Evolutionary conservation across 2,888 invertebrate genomes (phyloP).

Genomic region (Brassicogethes aeneus): DNA sequence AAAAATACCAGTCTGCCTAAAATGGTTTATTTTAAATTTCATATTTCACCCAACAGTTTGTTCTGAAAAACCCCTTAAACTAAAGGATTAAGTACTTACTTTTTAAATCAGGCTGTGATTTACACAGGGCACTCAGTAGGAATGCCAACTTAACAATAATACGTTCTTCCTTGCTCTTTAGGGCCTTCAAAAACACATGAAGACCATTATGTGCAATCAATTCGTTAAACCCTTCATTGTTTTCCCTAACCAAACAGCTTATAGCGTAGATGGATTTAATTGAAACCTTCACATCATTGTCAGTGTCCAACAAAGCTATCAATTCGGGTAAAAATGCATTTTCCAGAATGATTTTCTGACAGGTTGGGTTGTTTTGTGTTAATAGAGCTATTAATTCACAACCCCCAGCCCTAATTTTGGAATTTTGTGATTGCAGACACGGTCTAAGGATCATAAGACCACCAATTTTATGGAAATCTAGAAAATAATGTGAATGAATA

Average conservation of each 20-base stretch:
- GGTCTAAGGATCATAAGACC: conserved; percentile 66
- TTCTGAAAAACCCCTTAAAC: no score
- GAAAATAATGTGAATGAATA: no score
- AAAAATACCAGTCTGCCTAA: conserved; percentile 28
- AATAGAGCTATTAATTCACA: conserved; percentile 67
- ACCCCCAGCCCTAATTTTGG: conserved; percentile 52
- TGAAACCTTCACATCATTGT: conserved; percentile 50
- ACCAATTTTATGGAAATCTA: conserved; percentile 78
- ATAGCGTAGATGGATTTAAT: conserved; percentile 69
- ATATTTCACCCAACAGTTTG: no score
- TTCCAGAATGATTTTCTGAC: conserved; percentile 63
- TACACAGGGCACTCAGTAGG: conserved; percentile 54
- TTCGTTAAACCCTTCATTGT: conserved; percentile 48
- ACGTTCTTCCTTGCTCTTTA: conserved; percentile 49
- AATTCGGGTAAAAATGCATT: conserved; percentile 56
- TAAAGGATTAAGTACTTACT: no score
- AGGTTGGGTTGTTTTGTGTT: conserved; percentile 79
- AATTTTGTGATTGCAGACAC: conserved; percentile 54
- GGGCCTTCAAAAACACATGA: conserved; percentile 49
- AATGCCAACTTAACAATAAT: conserved; percentile 66
- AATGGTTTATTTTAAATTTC: no score
- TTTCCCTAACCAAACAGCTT: conserved; percentile 67
- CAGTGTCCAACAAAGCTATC: conserved; percentile 48
- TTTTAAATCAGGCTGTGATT: conserved; percentile 45
- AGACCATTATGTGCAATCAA: conserved; percentile 60